phyloP scores from a whole-genome alignment of 2,113 vertebrate genomes.

The Prionailurus viverrinus region DNA sequence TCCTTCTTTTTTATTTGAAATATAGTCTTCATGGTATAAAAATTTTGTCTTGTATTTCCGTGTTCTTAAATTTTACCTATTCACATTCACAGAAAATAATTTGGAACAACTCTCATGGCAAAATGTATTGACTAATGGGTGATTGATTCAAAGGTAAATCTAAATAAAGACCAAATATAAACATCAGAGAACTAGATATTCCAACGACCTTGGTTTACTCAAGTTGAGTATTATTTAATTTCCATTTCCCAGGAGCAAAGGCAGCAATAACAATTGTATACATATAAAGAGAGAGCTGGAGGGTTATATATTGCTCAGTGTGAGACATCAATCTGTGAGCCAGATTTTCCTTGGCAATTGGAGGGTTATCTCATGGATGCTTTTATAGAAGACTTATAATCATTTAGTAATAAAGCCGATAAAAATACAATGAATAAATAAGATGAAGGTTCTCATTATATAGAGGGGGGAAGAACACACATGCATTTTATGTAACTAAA shows the following conservation, averaged over 20 bases:
- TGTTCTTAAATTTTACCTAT: slow-evolving; percentile 28
- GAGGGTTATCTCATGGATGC: background rate
- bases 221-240: slow-evolving; percentile 30
- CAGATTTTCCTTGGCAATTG: background rate
- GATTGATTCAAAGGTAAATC: slow-evolving; percentile 10
- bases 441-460: background rate
- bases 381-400: background rate
- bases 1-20: background rate
- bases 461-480: background rate
- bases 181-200: background rate
- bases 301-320: background rate
- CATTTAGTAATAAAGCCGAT: background rate
- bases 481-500: background rate
- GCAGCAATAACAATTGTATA: background rate
- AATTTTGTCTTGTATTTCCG: slow-evolving; percentile 4
- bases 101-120: background rate
- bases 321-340: background rate
- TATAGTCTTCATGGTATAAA: background rate
- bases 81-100: slow-evolving; percentile 19
- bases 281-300: background rate
- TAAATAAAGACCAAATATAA: background rate
- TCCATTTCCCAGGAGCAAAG: background rate
- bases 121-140: background rate
- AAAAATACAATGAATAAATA: slow-evolving; percentile 40
- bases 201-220: background rate